A percentile compares a stretch with the other conserved stretches of the same genome.
These are phyloP conservation scores for Eueremaeus valkanovi DNA, from an alignment of 2,888 invertebrate species.

Conservation along the genomic window DNA sequence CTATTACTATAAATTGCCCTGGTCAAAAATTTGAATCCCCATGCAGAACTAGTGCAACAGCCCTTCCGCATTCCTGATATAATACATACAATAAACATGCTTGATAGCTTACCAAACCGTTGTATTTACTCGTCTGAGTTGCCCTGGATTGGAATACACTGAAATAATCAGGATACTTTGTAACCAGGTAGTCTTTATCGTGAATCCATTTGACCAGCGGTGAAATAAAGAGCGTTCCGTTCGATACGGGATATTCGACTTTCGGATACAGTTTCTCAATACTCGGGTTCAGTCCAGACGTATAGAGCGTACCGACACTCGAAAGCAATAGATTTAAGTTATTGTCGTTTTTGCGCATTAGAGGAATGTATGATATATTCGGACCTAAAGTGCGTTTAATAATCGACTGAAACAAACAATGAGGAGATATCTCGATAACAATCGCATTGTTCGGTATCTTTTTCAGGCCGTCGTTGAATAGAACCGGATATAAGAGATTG, in stretches of 20 bases:
- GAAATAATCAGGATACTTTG: slow-evolving; percentile 58
- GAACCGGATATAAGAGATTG: slow-evolving; percentile 85
- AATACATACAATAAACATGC: no score
- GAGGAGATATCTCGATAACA: slow-evolving; percentile 89
- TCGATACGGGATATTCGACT: slow-evolving; percentile 76
- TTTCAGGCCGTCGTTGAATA: slow-evolving; percentile 79
- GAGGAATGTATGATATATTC: slow-evolving; percentile 69
- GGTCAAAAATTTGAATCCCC: no score
- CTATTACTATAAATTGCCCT: no score
- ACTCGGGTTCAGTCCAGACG: slow-evolving; percentile 72
- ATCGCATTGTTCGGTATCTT: slow-evolving; percentile 82
- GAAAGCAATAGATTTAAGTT: slow-evolving; percentile 61
- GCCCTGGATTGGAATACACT: slow-evolving; percentile 59
- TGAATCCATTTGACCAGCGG: slow-evolving; percentile 91
- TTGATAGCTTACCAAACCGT: neutral
- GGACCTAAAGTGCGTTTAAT: slow-evolving; percentile 66
- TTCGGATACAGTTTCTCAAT: slow-evolving; percentile 69
- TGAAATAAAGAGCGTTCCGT: slow-evolving; percentile 84
- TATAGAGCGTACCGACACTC: slow-evolving; percentile 66
- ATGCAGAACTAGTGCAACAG: no score
- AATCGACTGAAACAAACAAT: slow-evolving; percentile 87
- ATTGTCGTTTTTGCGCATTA: slow-evolving; percentile 73
- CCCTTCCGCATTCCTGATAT: no score
- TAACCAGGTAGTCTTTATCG: slow-evolving; percentile 76
- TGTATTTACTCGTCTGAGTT: slow-evolving; percentile 55